Evolutionary conservation across 2,888 invertebrate genomes (phyloP), one percentile per base, ranked within the genome.

Genomic region (Meandrusa payeni): DNA sequence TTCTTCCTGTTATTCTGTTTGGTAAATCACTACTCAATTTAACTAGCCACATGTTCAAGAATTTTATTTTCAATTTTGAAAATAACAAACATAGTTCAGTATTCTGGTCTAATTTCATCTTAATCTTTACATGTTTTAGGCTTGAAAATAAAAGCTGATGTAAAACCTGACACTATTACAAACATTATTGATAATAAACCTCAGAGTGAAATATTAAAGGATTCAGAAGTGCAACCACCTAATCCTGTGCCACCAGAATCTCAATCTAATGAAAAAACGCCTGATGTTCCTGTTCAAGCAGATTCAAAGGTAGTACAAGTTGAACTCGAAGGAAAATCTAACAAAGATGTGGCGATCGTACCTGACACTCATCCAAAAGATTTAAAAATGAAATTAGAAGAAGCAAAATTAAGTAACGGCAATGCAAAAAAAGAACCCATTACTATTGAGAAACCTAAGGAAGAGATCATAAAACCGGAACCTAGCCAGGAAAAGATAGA

Each of bases 181-280:
- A 40, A 45, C 45, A 59, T 51, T 23, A 32, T 50, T 32, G 48
- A 65, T 12, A 50, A 60, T 3, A 52, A 55, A 42, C 13, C 57
- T 23, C 51, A 57, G 2, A 64, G 65, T 26, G 63, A 71, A 5
- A 52, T 59, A 1, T 55, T 59, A 5, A 76, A 76, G 54, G 79
- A 88, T 51, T 88, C 88, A 0, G 80, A 76, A 61, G 64, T 80
- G 2, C 78, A 87, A 51, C 85, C 88, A 0, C 86, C 88, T 0
- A 87, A 88, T 47, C 83, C 85, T 0, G 70, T 83, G 0, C 81
- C 85, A n/a, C 86, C 87, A 1, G 80, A 85, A 48, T 67, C 77
- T 0, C 71, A 70, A 39, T 72, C 76, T 1, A 77, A 77, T 39
- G 89, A 89, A 50, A 87, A 87, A 54, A 78, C 85, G 27, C 69